Evolutionary conservation across 1,140 invertebrate species (phyloP).

Genomic region (Drosophila asahinai): DNA sequence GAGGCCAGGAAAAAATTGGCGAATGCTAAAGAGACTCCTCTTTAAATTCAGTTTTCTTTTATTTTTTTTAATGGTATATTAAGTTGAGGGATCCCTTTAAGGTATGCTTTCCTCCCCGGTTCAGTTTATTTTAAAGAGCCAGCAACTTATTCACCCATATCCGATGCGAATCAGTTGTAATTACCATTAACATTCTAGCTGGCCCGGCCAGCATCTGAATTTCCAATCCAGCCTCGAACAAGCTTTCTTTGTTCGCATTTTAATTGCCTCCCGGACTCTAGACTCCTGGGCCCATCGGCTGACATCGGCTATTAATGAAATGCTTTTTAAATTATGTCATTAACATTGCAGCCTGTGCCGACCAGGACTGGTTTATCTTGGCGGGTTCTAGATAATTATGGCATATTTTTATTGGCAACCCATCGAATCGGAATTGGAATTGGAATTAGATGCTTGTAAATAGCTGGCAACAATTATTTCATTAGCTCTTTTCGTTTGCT

Average conservation of each 20-base stretch:
- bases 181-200: conserved; percentile 58
- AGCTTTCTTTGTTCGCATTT: conserved; percentile 44
- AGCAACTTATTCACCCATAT: conserved; percentile 30
- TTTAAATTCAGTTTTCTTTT: not conserved
- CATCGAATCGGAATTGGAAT: conserved; percentile 75
- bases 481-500: conserved; percentile 42
- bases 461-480: conserved; percentile 73
- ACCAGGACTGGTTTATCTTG: conserved; percentile 61
- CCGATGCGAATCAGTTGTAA: conserved; percentile 39
- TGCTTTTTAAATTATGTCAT: conserved; percentile 80
- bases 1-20: conserved; percentile 9
- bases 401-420: conserved; percentile 73
- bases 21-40: not conserved
- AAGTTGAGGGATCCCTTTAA: not conserved
- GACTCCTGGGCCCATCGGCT: conserved; percentile 22
- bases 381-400: conserved; percentile 62
- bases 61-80: too few relatives aligned
- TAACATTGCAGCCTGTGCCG: conserved; percentile 71
- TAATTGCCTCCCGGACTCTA: conserved; percentile 13
- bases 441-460: conserved; percentile 78
- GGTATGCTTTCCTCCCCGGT: not conserved
- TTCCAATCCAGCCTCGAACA: conserved; percentile 53
- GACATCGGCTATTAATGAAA: conserved; percentile 73
- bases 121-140: conserved; percentile 7
- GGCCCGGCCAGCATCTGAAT: conserved; percentile 54